Base-by-base conservation (phyloP, 2,888 invertebrate species). In the Diplolepis rosae region DNA sequence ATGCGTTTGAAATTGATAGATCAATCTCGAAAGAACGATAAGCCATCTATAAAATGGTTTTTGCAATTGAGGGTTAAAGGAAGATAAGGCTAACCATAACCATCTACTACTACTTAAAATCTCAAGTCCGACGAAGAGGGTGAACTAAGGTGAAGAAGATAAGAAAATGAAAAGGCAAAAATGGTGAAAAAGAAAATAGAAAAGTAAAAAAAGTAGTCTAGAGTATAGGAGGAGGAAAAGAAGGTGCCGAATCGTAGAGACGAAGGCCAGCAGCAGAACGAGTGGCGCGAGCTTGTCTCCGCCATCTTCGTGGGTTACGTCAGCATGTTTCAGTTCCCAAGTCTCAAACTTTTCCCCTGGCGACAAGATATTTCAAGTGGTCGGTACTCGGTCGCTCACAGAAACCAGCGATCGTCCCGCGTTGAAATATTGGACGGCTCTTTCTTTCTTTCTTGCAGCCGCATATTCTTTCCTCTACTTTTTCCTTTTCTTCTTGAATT, bases 311-410 rank as follows among this genome's bases (percentile, higher is more conserved):
- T 80, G 73, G 84, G 86, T 88, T 88, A 86, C 88, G 88, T 88
- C 88, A 88, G 88, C 88, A 87, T 88, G 84, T 88, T 88, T 87
- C 87, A 84, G 85, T 84, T 82, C 82, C 85, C 83, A 85, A 83
- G 83, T 84, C 85, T 82, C 84, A 87, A 88, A 87, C 85, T 88
- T 88, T 88, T 82, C 84, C 84, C 83, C 80, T 81, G 87, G 88
- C 87, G 86, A 86, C 88, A 85, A 88, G 87, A 88, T 88, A 88
- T 88, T 88, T 88, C 88, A 88, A 88, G 87, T 88, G 87, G 87
- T 85, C 84, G 84, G 81, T 79, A 78, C 80, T 81, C 82, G 80
- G 80, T 79, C 77, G 71, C 77, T 75, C 68, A 65, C 66, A 51
- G 28, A 51, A 51, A 54, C 30, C 54, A 32, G 78, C 80, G 81